Evolutionary conservation across 2,888 invertebrate genomes (phyloP).

Genomic region (Pristionchus entomophagus): DNA sequence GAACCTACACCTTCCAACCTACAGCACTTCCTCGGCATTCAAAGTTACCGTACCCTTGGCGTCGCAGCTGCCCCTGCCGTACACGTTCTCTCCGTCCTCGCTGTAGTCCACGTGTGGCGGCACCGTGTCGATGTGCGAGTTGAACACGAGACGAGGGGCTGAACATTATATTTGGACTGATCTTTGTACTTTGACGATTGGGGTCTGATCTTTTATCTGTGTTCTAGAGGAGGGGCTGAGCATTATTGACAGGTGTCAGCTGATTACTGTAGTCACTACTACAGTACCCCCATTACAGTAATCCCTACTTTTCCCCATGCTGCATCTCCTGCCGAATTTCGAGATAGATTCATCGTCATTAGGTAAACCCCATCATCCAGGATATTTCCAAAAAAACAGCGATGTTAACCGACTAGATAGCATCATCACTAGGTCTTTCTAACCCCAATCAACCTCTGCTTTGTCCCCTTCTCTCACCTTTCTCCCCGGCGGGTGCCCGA

Average conservation of each 20-base stretch:
- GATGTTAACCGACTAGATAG: no score
- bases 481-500: background rate
- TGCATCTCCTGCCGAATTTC: no score
- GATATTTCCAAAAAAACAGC: no score
- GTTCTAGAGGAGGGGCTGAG: no score
- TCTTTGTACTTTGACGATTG: no score
- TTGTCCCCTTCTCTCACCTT: background rate
- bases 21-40: background rate
- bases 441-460: no score
- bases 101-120: slow-evolving; percentile 72
- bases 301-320: no score
- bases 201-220: no score
- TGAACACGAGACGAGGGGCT: slow-evolving; percentile 67
- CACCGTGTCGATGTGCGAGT: slow-evolving; percentile 74
- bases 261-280: background rate
- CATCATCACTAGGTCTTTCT: no score
- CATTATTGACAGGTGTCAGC: background rate
- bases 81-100: slow-evolving; percentile 63
- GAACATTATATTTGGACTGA: no score
- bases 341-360: no score
- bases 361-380: no score
- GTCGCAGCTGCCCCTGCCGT: slow-evolving; percentile 72
- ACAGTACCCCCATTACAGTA: background rate
- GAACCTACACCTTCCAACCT: background rate
- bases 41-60: slow-evolving; percentile 63